A percentile compares a stretch with the other conserved stretches of the same genome.
Conservation (phyloP, 1,140 invertebrate genomes). For the Limonius californicus region DNA sequence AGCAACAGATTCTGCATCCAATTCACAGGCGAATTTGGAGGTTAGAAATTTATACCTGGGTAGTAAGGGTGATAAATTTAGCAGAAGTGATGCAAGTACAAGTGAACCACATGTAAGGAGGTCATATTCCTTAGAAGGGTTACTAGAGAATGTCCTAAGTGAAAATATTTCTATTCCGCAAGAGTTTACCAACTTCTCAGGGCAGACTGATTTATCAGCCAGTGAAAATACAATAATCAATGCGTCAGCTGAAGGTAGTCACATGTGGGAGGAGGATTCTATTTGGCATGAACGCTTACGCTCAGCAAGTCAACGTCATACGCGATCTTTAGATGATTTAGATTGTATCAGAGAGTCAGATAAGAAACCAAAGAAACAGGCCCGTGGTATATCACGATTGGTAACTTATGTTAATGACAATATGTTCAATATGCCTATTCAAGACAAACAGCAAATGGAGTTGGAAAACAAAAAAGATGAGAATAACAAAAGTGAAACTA, state of each 20-base stretch:
- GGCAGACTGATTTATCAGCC: slow-evolving; percentile 3
- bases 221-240: slow-evolving; percentile 18
- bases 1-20: slow-evolving; percentile 49
- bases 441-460: slow-evolving; percentile 32
- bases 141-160: slow-evolving; percentile 55
- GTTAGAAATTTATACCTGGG: slow-evolving; percentile 52
- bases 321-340: slow-evolving; percentile 73
- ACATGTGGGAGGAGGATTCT: slow-evolving; percentile 78
- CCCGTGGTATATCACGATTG: slow-evolving; percentile 53
- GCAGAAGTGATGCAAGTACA: slow-evolving; percentile 15
- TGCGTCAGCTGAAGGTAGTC: slow-evolving; percentile 51
- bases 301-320: slow-evolving; percentile 73
- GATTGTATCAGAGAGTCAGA: slow-evolving; percentile 52
- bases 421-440: slow-evolving; percentile 54
- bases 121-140: slow-evolving; percentile 60
- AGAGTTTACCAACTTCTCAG: background rate
- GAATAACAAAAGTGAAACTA: slow-evolving; percentile 33
- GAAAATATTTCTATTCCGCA: slow-evolving; percentile 36
- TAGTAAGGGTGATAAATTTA: slow-evolving; percentile 48
- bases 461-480: slow-evolving; percentile 31
- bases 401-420: slow-evolving; percentile 73
- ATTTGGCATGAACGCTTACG: slow-evolving; percentile 76
- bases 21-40: slow-evolving; percentile 47
- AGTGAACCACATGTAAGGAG: slow-evolving; percentile 38
- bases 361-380: slow-evolving; percentile 36